Evolutionary conservation across 2,797 vertebrate genomes (phyloP), one percentile per base, ranked within the genome.

Genomic region (Champsocephalus esox): DNA sequence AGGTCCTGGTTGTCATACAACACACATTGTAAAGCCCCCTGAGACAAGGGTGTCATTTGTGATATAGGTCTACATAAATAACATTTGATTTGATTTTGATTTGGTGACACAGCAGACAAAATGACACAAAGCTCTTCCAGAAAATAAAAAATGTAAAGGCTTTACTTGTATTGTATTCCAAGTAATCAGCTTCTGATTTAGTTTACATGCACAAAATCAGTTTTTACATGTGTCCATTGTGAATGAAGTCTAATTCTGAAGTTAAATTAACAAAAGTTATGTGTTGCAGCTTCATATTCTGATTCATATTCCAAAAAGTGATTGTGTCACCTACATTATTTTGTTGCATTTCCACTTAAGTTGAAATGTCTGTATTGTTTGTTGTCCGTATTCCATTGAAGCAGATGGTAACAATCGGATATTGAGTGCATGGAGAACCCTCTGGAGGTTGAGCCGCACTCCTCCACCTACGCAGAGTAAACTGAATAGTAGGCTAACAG

Each of bases 401-500:
- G 52, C 83, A 80, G 79, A 70, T 81, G 67, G 67, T 67, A 44
- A n/a, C 44, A 75, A 38, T 50, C 41, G 17, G 45, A 76, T 34
- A 68, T 9, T 50, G 51, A 19, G 34, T 21, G 48, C 46, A 62
- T 64, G 52, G 60, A 13, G 55, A 69, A 14, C 24, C 54, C 79
- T 72, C 49, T 19, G 2, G 71, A 82, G 62, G n/a, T 65, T 74
- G 52, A 77, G 41, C 46, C 34, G 19, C 61, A 49, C 54, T 79
- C 55, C 19, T 70, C 64, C 63, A 51, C 82, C 78, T 69, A 83
- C 78, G 68, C 80, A 74, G 28, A 76, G 65, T 50, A 24, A 63
- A 77, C 7, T 44, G 24, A 68, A 66, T 61, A 19, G 45, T 57
- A 46, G 21, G 13, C 45, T 44, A 77, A 73, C 70, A 80, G 66